Conservation (phyloP, 2,797 vertebrate genomes). For the Xerus rutilus region DNA sequence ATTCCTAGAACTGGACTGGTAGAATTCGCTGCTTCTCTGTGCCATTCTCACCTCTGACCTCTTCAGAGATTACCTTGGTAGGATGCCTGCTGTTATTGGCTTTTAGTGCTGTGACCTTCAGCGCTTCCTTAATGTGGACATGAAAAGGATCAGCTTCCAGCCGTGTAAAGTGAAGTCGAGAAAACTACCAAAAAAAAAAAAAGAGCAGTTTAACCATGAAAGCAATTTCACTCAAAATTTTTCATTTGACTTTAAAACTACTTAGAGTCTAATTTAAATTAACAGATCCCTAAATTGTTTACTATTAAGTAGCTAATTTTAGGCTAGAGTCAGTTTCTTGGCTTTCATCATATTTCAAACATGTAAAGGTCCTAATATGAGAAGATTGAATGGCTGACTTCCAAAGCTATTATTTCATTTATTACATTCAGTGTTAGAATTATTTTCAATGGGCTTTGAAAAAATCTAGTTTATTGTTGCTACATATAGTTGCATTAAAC, state of each 20-base stretch:
- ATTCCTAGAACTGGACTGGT: slow-evolving; percentile 17
- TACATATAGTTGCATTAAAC: background rate
- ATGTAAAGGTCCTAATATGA: background rate
- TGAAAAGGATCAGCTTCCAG: slow-evolving; percentile 59
- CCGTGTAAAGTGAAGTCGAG: slow-evolving; percentile 39
- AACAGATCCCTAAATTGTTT: slow-evolving; percentile 19
- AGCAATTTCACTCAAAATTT: slow-evolving; percentile 14
- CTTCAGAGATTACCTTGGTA: slow-evolving; percentile 36
- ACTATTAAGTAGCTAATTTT: background rate
- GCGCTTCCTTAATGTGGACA: slow-evolving; percentile 28
- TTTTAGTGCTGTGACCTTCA: slow-evolving; percentile 55
- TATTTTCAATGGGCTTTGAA: background rate
- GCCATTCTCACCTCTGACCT: slow-evolving; percentile 38
- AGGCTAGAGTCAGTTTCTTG: slow-evolving; percentile 1
- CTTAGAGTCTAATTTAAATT: background rate
- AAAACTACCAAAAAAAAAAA: background rate
- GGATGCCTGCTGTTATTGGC: background rate
- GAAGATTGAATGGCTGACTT: slow-evolving; percentile 19
- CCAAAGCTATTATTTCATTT: slow-evolving; percentile 43
- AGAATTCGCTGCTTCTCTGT: background rate
- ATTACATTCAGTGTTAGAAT: background rate
- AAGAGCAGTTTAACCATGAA: background rate
- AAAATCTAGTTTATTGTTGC: background rate
- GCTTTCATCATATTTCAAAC: background rate
- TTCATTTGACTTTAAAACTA: slow-evolving; percentile 13